phyloP scores from a whole-genome alignment of 2,113 vertebrate genomes.

The Nycticorax nycticorax region DNA sequence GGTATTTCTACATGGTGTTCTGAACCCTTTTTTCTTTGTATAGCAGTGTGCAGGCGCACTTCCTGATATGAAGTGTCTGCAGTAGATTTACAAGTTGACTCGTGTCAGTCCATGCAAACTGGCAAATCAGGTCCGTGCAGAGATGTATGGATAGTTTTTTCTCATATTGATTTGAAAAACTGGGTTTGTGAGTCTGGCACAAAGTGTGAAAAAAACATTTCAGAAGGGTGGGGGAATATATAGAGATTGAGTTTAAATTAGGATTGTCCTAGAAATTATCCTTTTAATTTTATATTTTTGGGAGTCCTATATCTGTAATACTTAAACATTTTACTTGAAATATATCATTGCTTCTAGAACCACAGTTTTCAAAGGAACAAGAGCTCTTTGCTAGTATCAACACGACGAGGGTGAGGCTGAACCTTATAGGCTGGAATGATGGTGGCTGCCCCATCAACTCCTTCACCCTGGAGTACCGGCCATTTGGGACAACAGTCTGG shows the following conservation, averaged over 20 bases:
- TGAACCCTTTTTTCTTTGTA: background rate
- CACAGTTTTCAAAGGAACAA: constrained; percentile 98
- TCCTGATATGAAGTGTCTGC: background rate
- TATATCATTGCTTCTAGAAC: constrained; percentile 75
- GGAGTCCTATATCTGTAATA: background rate
- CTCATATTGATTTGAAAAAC: background rate
- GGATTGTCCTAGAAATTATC: background rate
- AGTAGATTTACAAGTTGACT: background rate
- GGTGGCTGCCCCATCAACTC: constrained; percentile 97
- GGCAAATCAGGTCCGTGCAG: background rate
- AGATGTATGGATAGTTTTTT: background rate
- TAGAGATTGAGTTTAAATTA: background rate
- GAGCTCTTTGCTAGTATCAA: constrained; percentile 97
- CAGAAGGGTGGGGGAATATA: background rate
- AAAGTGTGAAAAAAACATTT: background rate
- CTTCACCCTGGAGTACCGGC: constrained; percentile 93
- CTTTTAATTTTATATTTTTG: background rate
- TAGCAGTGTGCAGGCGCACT: background rate
- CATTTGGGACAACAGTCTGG: constrained; percentile 90
- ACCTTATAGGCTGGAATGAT: constrained; percentile 96
- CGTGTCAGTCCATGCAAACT: background rate
- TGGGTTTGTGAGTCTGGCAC: background rate
- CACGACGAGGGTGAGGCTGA: constrained; percentile 88
- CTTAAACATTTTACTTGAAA: background rate
- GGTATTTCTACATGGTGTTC: background rate